phyloP scores from a whole-genome alignment of 2,888 invertebrate species.

The Halictus quadricinctus region DNA sequence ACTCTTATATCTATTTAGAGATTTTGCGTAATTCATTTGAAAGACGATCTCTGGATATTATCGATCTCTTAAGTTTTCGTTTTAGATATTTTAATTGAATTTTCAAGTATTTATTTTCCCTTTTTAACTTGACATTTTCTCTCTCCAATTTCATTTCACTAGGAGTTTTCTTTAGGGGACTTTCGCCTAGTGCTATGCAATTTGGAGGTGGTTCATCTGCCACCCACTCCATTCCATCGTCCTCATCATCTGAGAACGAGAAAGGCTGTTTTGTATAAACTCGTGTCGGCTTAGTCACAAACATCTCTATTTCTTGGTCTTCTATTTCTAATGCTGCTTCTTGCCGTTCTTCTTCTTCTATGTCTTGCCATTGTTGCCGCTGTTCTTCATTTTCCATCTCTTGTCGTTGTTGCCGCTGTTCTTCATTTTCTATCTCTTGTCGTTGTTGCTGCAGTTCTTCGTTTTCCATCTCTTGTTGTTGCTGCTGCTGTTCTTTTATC shows the following conservation, averaged over 20 bases:
- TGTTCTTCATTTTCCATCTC: too few species aligned
- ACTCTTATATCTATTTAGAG: not conserved
- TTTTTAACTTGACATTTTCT: not conserved
- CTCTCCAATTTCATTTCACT: not conserved
- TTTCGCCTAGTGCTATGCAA: not conserved
- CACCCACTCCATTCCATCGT: not conserved
- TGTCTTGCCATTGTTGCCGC: too few species aligned
- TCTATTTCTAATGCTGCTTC: not conserved
- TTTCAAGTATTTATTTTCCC: not conserved
- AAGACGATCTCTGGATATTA: not conserved
- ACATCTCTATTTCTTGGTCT: not conserved
- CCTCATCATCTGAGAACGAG: not conserved
- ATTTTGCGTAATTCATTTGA: not conserved
- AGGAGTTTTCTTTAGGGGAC: not conserved
- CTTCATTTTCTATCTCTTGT: too few species aligned
- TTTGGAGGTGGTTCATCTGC: not conserved
- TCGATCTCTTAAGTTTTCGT: not conserved
- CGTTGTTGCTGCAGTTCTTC: too few species aligned
- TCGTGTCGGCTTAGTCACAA: not conserved
- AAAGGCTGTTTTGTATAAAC: not conserved
- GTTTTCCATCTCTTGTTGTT: too few species aligned
- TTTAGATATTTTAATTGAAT: not conserved
- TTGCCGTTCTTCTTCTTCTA: not conserved
- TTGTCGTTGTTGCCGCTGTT: too few species aligned
- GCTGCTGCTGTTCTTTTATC: too few species aligned